Evolutionary conservation across 2,888 invertebrate species (phyloP).

Genomic region (Dione vanillae): DNA sequence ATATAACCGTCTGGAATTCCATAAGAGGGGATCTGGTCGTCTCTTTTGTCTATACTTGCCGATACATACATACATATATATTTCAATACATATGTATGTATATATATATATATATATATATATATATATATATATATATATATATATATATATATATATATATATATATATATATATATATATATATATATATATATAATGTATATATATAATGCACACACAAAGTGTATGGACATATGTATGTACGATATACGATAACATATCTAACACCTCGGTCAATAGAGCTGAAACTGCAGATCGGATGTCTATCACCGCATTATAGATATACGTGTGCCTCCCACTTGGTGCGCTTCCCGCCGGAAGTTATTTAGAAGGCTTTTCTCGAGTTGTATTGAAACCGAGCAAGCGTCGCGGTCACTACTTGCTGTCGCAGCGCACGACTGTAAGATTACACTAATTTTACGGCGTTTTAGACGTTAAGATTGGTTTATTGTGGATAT

Average conservation of each 20-base stretch:
- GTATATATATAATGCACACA: neutral
- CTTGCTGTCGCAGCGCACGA: no score
- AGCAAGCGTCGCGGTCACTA: constrained; percentile 18
- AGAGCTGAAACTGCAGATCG: neutral
- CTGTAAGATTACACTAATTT: no score
- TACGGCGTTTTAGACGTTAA: no score
- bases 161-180: no score
- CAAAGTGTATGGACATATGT: no score
- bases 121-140: no score
- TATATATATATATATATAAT: no score
- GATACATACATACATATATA: neutral
- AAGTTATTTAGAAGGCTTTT: constrained; percentile 16
- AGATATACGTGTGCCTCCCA: neutral
- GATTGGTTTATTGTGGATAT: no score
- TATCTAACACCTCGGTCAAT: neutral
- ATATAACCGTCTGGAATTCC: constrained; percentile 18
- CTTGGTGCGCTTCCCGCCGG: constrained; percentile 13
- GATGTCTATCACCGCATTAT: constrained; percentile 2
- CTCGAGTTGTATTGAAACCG: constrained; percentile 17
- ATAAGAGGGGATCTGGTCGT: neutral
- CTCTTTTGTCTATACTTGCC: neutral
- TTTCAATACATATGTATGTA: neutral
- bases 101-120: no score
- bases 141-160: no score
- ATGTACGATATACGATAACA: neutral